Evolutionary conservation across 1,140 invertebrate genomes (phyloP), one percentile per base, ranked within the genome.

Genomic region (Tetramorium simillimum): DNA sequence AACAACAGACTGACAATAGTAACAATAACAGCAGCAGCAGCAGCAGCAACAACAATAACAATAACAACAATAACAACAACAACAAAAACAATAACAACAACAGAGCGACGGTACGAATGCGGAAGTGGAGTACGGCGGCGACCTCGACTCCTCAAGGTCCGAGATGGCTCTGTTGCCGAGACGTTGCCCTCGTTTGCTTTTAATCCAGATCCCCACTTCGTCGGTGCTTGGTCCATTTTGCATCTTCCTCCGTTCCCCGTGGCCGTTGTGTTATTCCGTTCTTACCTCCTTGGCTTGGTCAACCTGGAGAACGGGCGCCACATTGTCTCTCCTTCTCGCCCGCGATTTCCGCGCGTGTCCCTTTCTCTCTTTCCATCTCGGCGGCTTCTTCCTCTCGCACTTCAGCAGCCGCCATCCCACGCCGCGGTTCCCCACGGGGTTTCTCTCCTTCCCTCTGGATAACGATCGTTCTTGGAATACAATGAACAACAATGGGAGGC

Each of bases 121-220:
- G 81, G 65, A 85, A 43, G 53, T 70, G 76, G 46, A 80, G n/a
- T 24, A 49, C 7, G 37, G 37, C 67, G 63, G 53, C 94, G 94
- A 92, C 94, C 93, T 94, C 91, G 90, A 93, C 94, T 93, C 91
- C 81, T 94, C 93, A 93, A 95, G 94, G 93, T 94, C 89, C 90
- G 94, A 95, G 94, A 94, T 95, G 92, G 93, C 91, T 95, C 94
- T 95, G 94, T 94, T 92, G 90, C 93, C 90, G 88, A 92, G 93
- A 94, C 92, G 93, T 94, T 95, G 95, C 93, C 95, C 95, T 94
- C 94, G 92, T 95, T 95, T 95, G 93, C 94, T 95, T 95, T 95
- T 95, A 95, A 95, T 95, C 94, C 92, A 94, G 94, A 93, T 95
- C 95, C 95, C 95, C 95, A 95, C 95, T 93, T 94, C 90, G 60